Percentiles rank a stretch among this genome's conserved stretches.
Evolutionary conservation across 35 echinoderm and acorn worm genomes (phyloP).

Genomic region (Heliocidaris tuberculata): DNA sequence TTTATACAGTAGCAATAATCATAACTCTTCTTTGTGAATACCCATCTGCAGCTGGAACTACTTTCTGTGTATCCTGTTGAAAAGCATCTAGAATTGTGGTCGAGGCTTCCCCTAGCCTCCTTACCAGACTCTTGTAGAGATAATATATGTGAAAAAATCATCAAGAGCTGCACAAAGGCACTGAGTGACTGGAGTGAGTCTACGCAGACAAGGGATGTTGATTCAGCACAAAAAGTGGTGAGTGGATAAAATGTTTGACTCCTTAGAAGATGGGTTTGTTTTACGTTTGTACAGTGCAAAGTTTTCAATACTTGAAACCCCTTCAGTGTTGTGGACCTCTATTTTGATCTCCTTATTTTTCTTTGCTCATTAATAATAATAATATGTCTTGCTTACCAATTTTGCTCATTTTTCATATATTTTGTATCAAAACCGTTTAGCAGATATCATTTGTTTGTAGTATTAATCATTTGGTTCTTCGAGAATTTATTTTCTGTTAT

Average conservation of each 20-base stretch:
- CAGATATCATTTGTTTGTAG: too few species aligned
- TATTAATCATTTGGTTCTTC: too few species aligned
- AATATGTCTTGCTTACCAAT: too few species aligned
- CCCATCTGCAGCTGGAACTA: slow-evolving; percentile 37
- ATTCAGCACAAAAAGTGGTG: slow-evolving; percentile 42
- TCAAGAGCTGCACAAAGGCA: neutral
- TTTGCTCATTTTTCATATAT: too few species aligned
- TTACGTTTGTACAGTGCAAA: neutral
- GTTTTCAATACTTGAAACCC: neutral
- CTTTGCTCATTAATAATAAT: too few species aligned
- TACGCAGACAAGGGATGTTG: neutral
- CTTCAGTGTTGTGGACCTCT: too few species aligned
- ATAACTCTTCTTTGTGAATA: neutral
- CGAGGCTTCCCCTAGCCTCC: slow-evolving; percentile 52
- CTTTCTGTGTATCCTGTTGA: slow-evolving; percentile 22
- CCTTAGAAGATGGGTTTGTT: neutral
- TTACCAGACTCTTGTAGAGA: slow-evolving; percentile 52
- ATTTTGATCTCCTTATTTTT: too few species aligned
- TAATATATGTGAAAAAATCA: slow-evolving; percentile 28
- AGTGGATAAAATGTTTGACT: neutral
- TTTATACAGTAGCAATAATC: too few species aligned
- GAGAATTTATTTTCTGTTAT: too few species aligned
- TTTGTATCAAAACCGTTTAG: too few species aligned
- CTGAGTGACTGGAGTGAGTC: slow-evolving; percentile 25
- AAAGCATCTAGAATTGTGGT: slow-evolving; percentile 51